Conservation (phyloP, 30 jellyfish, hydroid and myxozoan species). For the Aurelia aurita region DNA sequence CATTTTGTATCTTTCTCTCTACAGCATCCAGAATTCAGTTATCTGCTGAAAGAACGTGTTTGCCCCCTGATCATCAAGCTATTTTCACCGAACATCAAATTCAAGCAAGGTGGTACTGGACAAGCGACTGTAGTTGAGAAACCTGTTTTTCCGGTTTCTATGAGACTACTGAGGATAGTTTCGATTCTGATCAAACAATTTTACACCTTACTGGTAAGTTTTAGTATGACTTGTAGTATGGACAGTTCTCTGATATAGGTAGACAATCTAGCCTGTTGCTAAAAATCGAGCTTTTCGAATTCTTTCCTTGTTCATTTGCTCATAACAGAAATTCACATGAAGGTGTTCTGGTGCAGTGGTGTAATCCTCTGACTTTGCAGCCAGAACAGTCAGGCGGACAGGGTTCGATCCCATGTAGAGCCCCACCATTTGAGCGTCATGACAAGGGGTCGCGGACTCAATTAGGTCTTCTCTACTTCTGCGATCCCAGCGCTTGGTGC, state of each 20-base stretch:
- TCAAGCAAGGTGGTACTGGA: constrained; percentile 75
- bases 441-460: no score
- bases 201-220: constrained; percentile 85
- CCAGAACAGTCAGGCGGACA: no score
- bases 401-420: no score
- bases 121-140: constrained; percentile 91
- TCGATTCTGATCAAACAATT: constrained; percentile 92
- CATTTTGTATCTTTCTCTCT: neutral
- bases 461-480: no score
- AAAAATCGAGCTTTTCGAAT: no score
- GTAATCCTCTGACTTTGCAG: no score
- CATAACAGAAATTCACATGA: no score
- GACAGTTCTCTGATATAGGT: neutral
- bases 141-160: constrained; percentile 95
- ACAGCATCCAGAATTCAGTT: constrained; percentile 97
- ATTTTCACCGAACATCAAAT: constrained; percentile 95
- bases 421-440: no score
- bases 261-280: no score
- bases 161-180: constrained; percentile 89
- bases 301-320: no score
- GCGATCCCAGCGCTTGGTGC: no score
- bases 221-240: neutral
- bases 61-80: constrained; percentile 94
- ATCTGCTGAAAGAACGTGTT: constrained; percentile 88
- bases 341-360: no score